Percentiles rank a stretch among this genome's conserved stretches.
These are phyloP conservation scores for Danio jaintianensis DNA, from an alignment of 2,797 vertebrate genomes.

Conservation along the genomic window DNA sequence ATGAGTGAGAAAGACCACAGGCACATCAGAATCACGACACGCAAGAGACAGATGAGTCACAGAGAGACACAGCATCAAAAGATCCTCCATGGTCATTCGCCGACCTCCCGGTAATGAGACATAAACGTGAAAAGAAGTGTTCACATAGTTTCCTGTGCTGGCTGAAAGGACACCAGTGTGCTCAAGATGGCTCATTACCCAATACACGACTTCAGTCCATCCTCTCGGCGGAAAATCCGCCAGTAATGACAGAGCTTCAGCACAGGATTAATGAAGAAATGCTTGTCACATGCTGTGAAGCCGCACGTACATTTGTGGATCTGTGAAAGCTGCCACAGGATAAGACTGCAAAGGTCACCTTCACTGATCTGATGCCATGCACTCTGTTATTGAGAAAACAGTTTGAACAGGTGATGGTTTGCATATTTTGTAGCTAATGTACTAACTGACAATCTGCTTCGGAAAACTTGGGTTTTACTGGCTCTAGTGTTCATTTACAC, in stretches of 20 bases:
- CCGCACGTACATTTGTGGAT: conserved; percentile 13
- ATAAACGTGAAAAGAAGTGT: conserved; percentile 29
- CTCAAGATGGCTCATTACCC: conserved; percentile 37
- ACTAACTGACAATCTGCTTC: not conserved
- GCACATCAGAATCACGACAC: not conserved
- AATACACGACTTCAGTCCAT: not conserved
- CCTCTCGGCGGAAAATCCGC: conserved; percentile 20
- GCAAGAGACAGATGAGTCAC: conserved; percentile 26
- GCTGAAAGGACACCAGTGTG: conserved; percentile 15
- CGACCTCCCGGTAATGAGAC: conserved; percentile 35
- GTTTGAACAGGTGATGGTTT: not conserved
- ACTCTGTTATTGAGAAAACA: conserved; percentile 5
- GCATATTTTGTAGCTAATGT: not conserved
- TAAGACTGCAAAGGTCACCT: conserved; percentile 16
- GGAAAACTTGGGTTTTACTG: not conserved
- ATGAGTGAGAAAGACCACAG: not conserved
- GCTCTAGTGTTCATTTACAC: not conserved
- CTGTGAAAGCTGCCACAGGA: conserved; percentile 19
- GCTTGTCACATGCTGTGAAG: conserved; percentile 19
- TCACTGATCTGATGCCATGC: conserved; percentile 5
- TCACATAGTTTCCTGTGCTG: conserved; percentile 13
- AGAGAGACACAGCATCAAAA: conserved; percentile 9
- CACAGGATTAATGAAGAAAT: conserved; percentile 19
- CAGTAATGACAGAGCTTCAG: conserved; percentile 18
- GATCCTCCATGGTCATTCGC: not conserved